A percentile compares a stretch with the other conserved stretches of the same genome.
phyloP scores from a whole-genome alignment of 2,113 vertebrate genomes.

The Lipophrys pholis region DNA sequence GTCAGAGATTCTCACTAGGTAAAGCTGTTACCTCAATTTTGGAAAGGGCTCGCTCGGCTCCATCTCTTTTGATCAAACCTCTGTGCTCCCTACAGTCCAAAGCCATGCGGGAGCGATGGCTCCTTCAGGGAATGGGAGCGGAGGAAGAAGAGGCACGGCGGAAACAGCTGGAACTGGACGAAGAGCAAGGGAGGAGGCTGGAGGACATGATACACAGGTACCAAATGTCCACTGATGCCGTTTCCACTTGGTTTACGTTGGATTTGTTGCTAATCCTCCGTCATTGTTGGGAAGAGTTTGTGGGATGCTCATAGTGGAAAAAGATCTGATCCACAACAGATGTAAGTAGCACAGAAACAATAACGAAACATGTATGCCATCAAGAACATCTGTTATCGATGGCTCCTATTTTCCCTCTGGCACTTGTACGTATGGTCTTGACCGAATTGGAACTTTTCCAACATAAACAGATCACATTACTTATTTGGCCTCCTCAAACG shows the following conservation, averaged over 20 bases:
- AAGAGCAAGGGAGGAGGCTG: conserved; percentile 90
- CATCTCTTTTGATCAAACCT: neutral
- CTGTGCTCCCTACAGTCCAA: conserved; percentile 87
- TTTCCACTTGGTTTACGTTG: neutral
- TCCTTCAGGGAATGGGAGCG: conserved; percentile 90
- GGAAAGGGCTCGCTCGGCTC: too few species aligned
- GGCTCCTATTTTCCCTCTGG: conserved; percentile 10
- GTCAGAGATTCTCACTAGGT: too few species aligned
- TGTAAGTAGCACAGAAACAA: neutral
- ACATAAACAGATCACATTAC: conserved; percentile 8
- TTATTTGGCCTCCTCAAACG: neutral
- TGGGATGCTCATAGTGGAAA: neutral
- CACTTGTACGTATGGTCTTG: neutral
- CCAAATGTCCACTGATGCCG: neutral
- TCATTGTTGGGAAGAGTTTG: neutral
- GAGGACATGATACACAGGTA: conserved; percentile 94
- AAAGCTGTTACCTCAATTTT: too few species aligned
- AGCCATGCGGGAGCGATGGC: conserved; percentile 97
- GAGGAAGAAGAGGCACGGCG: conserved; percentile 90
- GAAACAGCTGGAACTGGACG: conserved; percentile 92
- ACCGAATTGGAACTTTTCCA: neutral
- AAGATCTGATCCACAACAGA: conserved; percentile 27
- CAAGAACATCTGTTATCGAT: conserved; percentile 12
- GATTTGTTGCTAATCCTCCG: neutral
- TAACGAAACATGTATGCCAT: neutral